A percentile compares a stretch with the other conserved stretches of the same genome.
Evolutionary conservation across 2,113 vertebrate species (phyloP).

Genomic region (Bolborhynchus lineola): DNA sequence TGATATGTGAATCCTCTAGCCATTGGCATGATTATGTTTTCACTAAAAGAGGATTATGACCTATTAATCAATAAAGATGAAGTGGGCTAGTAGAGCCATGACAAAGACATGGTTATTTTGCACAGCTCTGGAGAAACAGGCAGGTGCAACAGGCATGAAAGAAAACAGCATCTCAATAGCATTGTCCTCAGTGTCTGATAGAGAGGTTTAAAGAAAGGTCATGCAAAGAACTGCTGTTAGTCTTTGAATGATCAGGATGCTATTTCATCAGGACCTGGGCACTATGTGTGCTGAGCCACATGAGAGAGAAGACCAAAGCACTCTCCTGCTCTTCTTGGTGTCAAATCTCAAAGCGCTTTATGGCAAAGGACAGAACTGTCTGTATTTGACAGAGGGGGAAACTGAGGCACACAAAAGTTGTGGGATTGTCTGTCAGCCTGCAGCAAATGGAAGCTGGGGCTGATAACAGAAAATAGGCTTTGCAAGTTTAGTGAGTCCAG

Average conservation of each 20-base stretch:
- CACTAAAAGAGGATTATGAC: conserved; percentile 41
- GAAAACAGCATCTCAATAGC: background rate
- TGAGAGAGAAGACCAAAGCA: background rate
- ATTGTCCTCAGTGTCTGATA: background rate
- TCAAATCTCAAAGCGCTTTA: background rate
- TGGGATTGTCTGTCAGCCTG: background rate
- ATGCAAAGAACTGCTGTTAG: background rate
- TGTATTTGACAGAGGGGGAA: background rate
- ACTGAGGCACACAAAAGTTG: background rate
- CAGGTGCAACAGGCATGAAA: background rate
- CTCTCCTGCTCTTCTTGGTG: rapidly evolving
- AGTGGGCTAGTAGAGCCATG: background rate
- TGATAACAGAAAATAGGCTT: background rate
- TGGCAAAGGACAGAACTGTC: background rate
- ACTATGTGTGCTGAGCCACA: rapidly evolving
- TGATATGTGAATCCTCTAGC: conserved; percentile 29
- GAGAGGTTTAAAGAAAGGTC: background rate
- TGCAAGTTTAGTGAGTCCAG: background rate
- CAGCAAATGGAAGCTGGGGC: background rate
- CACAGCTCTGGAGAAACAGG: background rate
- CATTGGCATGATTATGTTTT: background rate
- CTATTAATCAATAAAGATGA: conserved; percentile 46
- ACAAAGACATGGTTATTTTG: background rate
- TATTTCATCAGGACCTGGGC: rapidly evolving
- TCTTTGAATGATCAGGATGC: background rate